phyloP scores from a whole-genome alignment of 2,888 invertebrate species.

The Harpagoxenus sublaevis region DNA sequence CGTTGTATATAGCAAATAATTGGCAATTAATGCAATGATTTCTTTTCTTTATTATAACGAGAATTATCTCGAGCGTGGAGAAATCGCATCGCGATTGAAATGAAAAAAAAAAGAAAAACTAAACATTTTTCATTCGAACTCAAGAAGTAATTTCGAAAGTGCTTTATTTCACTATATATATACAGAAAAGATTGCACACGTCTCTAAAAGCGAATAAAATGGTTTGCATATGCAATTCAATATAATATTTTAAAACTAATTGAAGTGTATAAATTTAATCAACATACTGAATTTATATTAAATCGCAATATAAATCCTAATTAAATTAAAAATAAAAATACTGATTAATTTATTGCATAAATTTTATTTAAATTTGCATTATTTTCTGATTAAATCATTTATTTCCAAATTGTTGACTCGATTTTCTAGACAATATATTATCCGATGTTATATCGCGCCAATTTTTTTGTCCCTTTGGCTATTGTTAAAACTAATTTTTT shows the following conservation, averaged over 20 bases:
- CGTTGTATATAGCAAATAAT: background rate
- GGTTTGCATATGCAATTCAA: background rate
- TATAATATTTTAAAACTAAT: background rate
- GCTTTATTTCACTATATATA: background rate
- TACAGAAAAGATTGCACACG: background rate
- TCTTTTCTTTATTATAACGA: background rate
- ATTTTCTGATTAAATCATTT: slow-evolving; percentile 5
- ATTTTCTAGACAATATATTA: background rate
- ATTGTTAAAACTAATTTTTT: background rate
- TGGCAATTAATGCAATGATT: background rate
- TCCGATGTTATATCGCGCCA: background rate
- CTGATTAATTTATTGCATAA: background rate
- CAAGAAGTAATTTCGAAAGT: background rate
- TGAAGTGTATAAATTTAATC: background rate
- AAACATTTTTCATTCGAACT: background rate
- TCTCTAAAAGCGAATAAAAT: slow-evolving; percentile 3
- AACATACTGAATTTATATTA: background rate
- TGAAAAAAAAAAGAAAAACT: background rate
- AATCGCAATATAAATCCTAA: background rate
- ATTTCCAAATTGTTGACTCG: background rate
- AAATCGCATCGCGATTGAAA: background rate
- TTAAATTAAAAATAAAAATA: background rate
- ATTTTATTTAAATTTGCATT: background rate
- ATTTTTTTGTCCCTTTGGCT: background rate
- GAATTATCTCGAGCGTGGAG: background rate